A percentile compares a stretch with the other conserved stretches of the same genome.
Conservation (phyloP, 2,888 invertebrate species). For the Cyrtodaria siliqua region DNA sequence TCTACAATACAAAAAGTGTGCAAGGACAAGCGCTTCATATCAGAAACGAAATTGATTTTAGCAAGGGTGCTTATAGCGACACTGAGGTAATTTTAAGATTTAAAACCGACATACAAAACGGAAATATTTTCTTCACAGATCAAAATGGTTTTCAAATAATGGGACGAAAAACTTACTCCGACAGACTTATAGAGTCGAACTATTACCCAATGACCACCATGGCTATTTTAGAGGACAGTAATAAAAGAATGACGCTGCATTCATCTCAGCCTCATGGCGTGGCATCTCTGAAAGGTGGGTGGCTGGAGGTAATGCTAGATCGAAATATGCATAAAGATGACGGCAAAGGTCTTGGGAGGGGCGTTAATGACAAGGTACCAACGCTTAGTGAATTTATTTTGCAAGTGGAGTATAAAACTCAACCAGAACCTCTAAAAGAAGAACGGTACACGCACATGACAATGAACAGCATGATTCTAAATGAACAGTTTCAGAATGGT, state of each 20-base stretch:
- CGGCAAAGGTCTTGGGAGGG: slow-evolving; percentile 80
- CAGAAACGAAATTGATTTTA: slow-evolving; percentile 70
- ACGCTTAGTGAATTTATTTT: slow-evolving; percentile 75
- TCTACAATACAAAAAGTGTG: slow-evolving; percentile 70
- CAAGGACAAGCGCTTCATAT: slow-evolving; percentile 72
- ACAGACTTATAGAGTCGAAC: slow-evolving; percentile 79
- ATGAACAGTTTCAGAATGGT: slow-evolving; percentile 71
- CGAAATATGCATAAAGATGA: slow-evolving; percentile 81
- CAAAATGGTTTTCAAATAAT: slow-evolving; percentile 83
- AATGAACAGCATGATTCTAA: slow-evolving; percentile 52
- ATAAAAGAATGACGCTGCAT: slow-evolving; percentile 77
- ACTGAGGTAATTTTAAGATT: slow-evolving; percentile 82
- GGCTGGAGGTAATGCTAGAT: slow-evolving; percentile 85
- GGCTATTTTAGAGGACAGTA: slow-evolving; percentile 79
- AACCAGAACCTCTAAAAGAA: slow-evolving; percentile 8
- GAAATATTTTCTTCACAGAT: slow-evolving; percentile 81
- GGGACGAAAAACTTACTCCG: slow-evolving; percentile 72
- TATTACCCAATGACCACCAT: slow-evolving; percentile 84
- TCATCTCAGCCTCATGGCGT: slow-evolving; percentile 83
- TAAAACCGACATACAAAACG: slow-evolving; percentile 72
- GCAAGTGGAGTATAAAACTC: slow-evolving; percentile 69
- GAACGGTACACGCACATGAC: slow-evolving; percentile 60
- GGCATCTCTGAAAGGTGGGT: slow-evolving; percentile 77
- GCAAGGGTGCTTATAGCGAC: slow-evolving; percentile 36
- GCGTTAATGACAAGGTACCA: slow-evolving; percentile 78